Evolutionary conservation across 2,888 invertebrate genomes (phyloP).

Genomic region (Steromphala cineraria): DNA sequence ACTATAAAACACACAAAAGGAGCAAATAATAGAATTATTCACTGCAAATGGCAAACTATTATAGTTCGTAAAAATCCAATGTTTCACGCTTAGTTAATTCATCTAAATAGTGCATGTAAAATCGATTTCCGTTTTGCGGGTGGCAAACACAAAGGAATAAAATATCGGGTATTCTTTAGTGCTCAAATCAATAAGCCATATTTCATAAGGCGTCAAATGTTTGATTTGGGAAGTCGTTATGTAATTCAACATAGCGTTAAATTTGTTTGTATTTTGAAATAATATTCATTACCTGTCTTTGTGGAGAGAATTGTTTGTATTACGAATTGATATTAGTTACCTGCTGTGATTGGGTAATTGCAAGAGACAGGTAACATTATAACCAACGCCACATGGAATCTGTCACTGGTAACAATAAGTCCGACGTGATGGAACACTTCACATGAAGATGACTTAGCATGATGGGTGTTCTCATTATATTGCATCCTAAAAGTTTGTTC

Average conservation of each 20-base stretch:
- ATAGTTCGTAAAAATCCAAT: too few species aligned
- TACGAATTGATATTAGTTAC: constrained; percentile 1
- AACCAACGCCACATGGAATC: background rate
- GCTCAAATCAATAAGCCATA: background rate
- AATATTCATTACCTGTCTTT: background rate
- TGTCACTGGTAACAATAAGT: background rate
- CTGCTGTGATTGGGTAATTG: background rate
- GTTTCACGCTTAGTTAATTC: constrained; percentile 1
- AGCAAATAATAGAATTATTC: too few species aligned
- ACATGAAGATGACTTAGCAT: background rate
- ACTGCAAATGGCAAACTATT: too few species aligned
- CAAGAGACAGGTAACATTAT: background rate
- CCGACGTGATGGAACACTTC: background rate
- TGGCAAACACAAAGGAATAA: background rate
- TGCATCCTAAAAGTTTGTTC: too few species aligned
- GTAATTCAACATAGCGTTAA: background rate
- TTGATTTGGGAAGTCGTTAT: constrained; percentile 13
- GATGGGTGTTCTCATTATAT: too few species aligned
- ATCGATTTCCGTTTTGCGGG: constrained; percentile 13
- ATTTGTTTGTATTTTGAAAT: constrained; percentile 13
- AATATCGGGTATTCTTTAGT: constrained; percentile 10
- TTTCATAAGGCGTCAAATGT: constrained; percentile 3
- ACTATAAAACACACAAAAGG: too few species aligned
- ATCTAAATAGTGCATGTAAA: background rate
- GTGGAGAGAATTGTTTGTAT: background rate